phyloP scores from a whole-genome alignment of 2,113 vertebrate species.

The Neotragus pygmaeus region DNA sequence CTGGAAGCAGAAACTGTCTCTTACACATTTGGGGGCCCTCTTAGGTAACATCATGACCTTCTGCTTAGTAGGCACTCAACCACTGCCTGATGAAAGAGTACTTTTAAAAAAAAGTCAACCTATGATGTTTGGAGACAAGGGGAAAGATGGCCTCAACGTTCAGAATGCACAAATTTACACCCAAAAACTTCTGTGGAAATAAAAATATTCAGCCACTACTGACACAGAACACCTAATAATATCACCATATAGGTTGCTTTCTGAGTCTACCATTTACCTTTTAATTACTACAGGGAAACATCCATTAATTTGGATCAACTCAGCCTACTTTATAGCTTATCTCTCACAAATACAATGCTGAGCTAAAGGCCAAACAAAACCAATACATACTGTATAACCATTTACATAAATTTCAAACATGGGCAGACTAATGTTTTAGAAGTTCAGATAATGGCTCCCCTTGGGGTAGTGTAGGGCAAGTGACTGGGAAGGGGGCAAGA shows the following conservation, averaged over 20 bases:
- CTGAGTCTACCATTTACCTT: not conserved
- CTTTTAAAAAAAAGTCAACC: not conserved
- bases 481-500: not conserved
- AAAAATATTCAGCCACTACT: not conserved
- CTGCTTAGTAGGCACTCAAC: not conserved
- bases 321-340: not conserved
- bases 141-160: not conserved
- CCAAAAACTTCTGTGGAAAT: not conserved
- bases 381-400: not conserved
- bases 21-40: not conserved
- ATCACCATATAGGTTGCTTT: not conserved
- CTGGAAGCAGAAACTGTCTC: not conserved
- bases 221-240: not conserved
- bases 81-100: not conserved
- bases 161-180: not conserved
- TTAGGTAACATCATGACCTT: not conserved
- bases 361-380: slow-evolving; percentile 11
- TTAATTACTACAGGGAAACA: slow-evolving; percentile 8
- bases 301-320: not conserved
- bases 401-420: not conserved
- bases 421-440: not conserved
- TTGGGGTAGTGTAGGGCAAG: not conserved
- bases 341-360: not conserved
- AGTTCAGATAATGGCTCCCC: not conserved
- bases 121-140: not conserved